Evolutionary conservation across 1,140 invertebrate genomes (phyloP), one percentile per base, ranked within the genome.

Genomic region (Potamilus streckersoni): DNA sequence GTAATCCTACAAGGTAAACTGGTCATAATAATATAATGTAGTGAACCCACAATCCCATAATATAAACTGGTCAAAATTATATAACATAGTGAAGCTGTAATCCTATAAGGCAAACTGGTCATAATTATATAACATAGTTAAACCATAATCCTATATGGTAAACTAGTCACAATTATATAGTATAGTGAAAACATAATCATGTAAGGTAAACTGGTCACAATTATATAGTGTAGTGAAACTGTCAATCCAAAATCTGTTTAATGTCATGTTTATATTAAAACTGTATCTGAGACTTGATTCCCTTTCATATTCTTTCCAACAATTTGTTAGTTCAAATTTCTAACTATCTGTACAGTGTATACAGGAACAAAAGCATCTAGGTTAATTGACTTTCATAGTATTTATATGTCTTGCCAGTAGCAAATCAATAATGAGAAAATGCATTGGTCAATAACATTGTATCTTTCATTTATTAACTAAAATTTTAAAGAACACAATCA

Each of bases 1-100:
- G 23, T 23, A 76, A 73, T 85, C 83, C 85, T 89, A 69, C 4
- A 80, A 71, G 38, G 38, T 49, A 49, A 49, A 49, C 61, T 23
- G 23, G 23, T 13, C 19, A n/a, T 5, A n/a, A 8, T 62, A 11
- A 62, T 11, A 19, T 62, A n/a, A 8, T 11, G 5, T 11, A 8
- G 23, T 62, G 19, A 67, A 38, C 12, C 31, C 19, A 11, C 13
- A 76, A 73, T 85, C 82, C 85, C 89, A 69, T 13, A 80, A 69
- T 4, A 8, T 49, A 49, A 49, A 49, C 8, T 23, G 23, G 23
- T 62, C 19, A n/a, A 0, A n/a, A 23, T 62, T 19, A 62, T 11
- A 19, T 13, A n/a, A n/a, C 6, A 0, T 11, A 19, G 23, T 62
- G 19, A 67, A 67, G 31, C 31, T 6, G 0, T 20, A 76, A 31